Conservation (phyloP, 2,797 vertebrate genomes). For the Helostoma temminkii region DNA sequence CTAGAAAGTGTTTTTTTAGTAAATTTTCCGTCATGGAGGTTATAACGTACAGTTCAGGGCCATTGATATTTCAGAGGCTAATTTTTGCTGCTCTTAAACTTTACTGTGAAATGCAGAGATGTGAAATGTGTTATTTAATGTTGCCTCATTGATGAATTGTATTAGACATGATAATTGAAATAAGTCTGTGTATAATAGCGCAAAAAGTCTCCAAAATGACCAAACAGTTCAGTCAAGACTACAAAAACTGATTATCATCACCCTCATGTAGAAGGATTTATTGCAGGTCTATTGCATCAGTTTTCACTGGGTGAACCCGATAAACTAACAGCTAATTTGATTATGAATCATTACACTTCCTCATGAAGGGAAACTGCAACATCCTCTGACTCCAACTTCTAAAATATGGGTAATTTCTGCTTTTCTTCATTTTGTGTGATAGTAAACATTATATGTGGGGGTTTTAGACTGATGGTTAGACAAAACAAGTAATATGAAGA, state of each 20-base stretch:
- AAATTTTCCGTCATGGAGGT: too few relatives aligned
- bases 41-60: not conserved
- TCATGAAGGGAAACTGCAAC: not conserved
- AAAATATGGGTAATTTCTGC: not conserved
- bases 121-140: not conserved
- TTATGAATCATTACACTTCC: not conserved
- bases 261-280: not conserved
- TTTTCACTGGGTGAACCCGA: not conserved
- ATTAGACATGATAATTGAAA: not conserved
- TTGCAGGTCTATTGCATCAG: not conserved
- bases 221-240: not conserved
- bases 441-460: not conserved
- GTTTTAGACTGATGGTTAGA: constrained; percentile 1
- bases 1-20: too few relatives aligned
- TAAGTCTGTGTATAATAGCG: not conserved
- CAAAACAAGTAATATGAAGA: not conserved
- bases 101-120: not conserved
- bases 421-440: not conserved
- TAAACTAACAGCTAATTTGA: not conserved
- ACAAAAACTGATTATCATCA: not conserved
- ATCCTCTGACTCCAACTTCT: not conserved
- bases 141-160: not conserved
- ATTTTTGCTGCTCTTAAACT: not conserved
- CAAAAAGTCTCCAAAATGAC: not conserved
- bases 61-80: not conserved